Conservation (phyloP, 2,113 vertebrate genomes). For the Aspiorhynchus laticeps region DNA sequence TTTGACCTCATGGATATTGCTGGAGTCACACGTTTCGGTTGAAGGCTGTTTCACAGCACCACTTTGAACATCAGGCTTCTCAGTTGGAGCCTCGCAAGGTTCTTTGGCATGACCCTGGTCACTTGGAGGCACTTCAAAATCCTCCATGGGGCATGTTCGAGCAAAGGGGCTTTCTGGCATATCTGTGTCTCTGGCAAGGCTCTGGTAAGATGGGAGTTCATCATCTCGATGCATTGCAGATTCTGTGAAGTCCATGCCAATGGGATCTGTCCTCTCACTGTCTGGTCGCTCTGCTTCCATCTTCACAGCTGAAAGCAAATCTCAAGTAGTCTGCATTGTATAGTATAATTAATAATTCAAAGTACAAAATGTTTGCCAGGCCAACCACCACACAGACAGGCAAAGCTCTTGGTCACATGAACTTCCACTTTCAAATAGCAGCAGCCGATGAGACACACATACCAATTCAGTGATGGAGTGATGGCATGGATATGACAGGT, state of each 20-base stretch:
- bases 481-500: constrained; percentile 71
- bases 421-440: constrained; percentile 58
- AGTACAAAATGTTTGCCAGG: constrained; percentile 65
- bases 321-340: constrained; percentile 88
- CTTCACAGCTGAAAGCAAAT: constrained; percentile 98
- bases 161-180: constrained; percentile 73
- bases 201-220: constrained; percentile 68
- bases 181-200: constrained; percentile 68
- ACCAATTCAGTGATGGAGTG: constrained; percentile 72
- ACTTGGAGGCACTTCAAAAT: constrained; percentile 64
- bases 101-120: constrained; percentile 72
- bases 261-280: constrained; percentile 72
- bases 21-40: constrained; percentile 74
- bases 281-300: constrained; percentile 88
- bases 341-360: constrained; percentile 39
- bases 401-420: constrained; percentile 73
- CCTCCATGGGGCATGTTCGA: constrained; percentile 62
- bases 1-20: constrained; percentile 50
- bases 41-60: constrained; percentile 75
- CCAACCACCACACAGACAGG: constrained; percentile 68
- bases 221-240: constrained; percentile 72
- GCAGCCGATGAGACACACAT: constrained; percentile 69
- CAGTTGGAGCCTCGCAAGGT: constrained; percentile 60
- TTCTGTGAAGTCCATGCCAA: constrained; percentile 76
- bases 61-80: constrained; percentile 68